Conservation (phyloP, 2,113 vertebrate genomes). For the Mesoclemmys tuberculata region DNA sequence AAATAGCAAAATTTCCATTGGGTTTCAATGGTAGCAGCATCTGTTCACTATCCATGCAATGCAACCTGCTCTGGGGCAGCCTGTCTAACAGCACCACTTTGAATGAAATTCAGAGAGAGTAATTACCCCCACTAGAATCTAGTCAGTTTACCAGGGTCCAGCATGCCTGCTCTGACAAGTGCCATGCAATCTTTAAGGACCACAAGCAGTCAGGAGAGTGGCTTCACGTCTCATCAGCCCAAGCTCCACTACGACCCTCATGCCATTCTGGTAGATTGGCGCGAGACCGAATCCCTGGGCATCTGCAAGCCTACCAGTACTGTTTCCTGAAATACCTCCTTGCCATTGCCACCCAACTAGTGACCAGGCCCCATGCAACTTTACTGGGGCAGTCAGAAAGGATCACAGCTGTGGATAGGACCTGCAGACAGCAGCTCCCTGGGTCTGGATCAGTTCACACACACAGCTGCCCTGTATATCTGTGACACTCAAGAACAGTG, state of each 20-base stretch:
- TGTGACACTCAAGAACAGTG: not conserved
- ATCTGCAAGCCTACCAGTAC: fast-evolving
- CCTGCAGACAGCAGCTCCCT: not conserved
- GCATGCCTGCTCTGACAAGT: not conserved
- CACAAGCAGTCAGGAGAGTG: not conserved
- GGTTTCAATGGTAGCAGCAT: not conserved
- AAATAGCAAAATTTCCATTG: not conserved
- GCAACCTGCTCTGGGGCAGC: not conserved
- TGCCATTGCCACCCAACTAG: not conserved
- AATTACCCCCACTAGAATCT: not conserved
- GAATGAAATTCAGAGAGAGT: not conserved
- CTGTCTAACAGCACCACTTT: fast-evolving
- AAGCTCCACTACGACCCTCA: not conserved
- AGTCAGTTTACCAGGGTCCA: not conserved
- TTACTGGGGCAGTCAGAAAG: not conserved
- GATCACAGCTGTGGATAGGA: not conserved
- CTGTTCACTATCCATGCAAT: not conserved
- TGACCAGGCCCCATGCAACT: not conserved
- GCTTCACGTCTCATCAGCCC: not conserved
- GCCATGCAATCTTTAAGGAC: not conserved
- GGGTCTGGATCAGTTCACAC: fast-evolving
- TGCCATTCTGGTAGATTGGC: not conserved
- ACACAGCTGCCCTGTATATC: not conserved
- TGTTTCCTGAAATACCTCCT: not conserved
- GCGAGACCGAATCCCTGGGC: not conserved